These are phyloP conservation scores for Bombus huntii DNA, from an alignment of 1,140 invertebrate genomes.

Conservation along the genomic window DNA sequence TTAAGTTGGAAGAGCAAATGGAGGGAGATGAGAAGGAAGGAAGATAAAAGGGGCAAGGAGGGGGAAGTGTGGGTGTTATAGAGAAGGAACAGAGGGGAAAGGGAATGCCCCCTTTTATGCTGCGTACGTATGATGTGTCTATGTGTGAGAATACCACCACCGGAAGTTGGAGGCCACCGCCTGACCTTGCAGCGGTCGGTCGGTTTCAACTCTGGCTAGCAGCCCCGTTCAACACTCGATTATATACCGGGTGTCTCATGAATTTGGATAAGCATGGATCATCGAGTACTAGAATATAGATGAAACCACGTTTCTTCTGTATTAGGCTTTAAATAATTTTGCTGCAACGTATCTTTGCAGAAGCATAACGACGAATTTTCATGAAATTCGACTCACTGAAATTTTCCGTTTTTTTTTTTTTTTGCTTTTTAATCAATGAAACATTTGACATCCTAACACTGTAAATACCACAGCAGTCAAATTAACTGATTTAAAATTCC, in stretches of 20 bases:
- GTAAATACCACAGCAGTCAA: accelerated
- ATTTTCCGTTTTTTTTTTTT: no score
- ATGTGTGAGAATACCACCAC: conserved; percentile 72
- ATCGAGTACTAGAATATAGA: background rate
- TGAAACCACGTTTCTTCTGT: background rate
- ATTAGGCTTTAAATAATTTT: no score
- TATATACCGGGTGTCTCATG: conserved; percentile 63
- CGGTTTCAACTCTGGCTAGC: conserved; percentile 71
- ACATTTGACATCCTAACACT: no score
- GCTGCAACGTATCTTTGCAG: background rate
- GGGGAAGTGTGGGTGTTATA: conserved; percentile 4
- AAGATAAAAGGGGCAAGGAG: no score
- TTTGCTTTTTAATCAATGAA: no score
- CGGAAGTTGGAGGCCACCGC: conserved; percentile 82
- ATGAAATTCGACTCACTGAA: no score
- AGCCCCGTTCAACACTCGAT: conserved; percentile 69
- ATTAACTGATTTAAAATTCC: no score
- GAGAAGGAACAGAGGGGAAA: conserved; percentile 24
- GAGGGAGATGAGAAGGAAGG: background rate
- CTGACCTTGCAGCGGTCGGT: conserved; percentile 79
- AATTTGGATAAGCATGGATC: conserved; percentile 18
- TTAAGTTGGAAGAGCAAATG: background rate
- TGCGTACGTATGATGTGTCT: conserved; percentile 57
- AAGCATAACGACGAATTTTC: no score
- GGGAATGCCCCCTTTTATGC: conserved; percentile 57